Evolutionary conservation across 2,797 vertebrate species (phyloP), one percentile per base, ranked within the genome.

Genomic region (Falco rusticolus): DNA sequence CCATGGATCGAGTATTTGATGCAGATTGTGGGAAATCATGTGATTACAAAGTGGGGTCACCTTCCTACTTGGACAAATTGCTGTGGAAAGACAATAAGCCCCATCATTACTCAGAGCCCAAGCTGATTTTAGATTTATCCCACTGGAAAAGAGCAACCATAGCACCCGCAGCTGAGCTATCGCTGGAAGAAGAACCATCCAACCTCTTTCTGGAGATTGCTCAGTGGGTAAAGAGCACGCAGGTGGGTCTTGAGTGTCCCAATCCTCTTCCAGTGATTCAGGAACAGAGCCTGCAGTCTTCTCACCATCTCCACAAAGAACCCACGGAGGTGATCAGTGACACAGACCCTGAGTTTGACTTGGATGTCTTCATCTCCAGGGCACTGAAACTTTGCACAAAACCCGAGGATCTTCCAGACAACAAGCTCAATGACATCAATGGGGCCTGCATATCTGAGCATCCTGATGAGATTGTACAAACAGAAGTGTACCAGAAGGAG

Each of bases 121-220:
- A 99, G 96, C 98, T 99, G 18, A 99, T 99, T 95, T 95, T 99
- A 85, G 99, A 99, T 97, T 98, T 99, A 85, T 99, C 99, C 24
- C 98, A 99, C 92, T 99, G 99, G 99, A 99, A 99, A 92, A 98
- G 98, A 69, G 98, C 98, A 8, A 87, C 97, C 26, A 97, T 98
- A 26, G 96, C 98, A 3, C 97, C 98, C 7, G 17, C 93, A 0
- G 98, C 97, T 2, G 89, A 98, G 10, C 83, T 97, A 4, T 56
- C 95, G 0, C 89, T 90, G 25, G 97, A 98, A 33, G 98, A 98
- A 34, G 98, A 98, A 15, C 98, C 98, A 0, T 99, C 98, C 88
- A 99, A 99, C 98, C 98, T 99, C 72, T 99, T 99, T 61, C 97
- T 99, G 96, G 99, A 99, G 98, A 99, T 99, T 14, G 99, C 99